Conservation (phyloP, 2,888 invertebrate genomes). For the Drosophila kanekoi region DNA sequence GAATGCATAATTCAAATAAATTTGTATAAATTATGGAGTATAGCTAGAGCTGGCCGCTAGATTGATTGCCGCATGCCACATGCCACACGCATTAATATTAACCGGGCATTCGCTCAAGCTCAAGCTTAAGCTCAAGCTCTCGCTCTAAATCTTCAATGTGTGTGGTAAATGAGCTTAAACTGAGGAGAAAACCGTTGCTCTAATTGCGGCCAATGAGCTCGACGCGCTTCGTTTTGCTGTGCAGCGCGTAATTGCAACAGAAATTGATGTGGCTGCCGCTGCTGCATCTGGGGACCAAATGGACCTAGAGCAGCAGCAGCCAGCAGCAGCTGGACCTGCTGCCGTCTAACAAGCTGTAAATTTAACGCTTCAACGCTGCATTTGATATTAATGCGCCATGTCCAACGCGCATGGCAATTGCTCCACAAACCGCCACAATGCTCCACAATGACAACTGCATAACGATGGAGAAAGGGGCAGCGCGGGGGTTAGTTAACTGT, state of each 20-base stretch:
- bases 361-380: slow-evolving; percentile 80
- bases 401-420: slow-evolving; percentile 71
- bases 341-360: slow-evolving; percentile 80
- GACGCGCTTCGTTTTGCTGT: slow-evolving; percentile 56
- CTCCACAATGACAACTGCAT: slow-evolving; percentile 63
- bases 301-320: slow-evolving; percentile 33
- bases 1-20: slow-evolving; percentile 56
- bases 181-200: slow-evolving; percentile 73
- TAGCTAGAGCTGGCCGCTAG: slow-evolving; percentile 33
- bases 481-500: slow-evolving; percentile 41
- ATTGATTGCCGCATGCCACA: slow-evolving; percentile 46
- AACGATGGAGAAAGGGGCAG: neutral
- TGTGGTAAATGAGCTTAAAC: slow-evolving; percentile 76
- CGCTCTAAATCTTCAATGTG: slow-evolving; percentile 56
- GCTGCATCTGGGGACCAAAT: slow-evolving; percentile 39
- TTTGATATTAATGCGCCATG: slow-evolving; percentile 64
- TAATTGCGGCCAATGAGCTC: slow-evolving; percentile 73
- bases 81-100: slow-evolving; percentile 11
- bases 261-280: slow-evolving; percentile 60
- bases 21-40: slow-evolving; percentile 50
- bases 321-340: slow-evolving; percentile 53
- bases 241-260: slow-evolving; percentile 73
- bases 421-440: slow-evolving; percentile 67
- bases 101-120: slow-evolving; percentile 6
- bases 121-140: slow-evolving; percentile 4